These are phyloP conservation scores for Amphiprion percula DNA, from an alignment of 2,113 vertebrate species.

Conservation along the genomic window DNA sequence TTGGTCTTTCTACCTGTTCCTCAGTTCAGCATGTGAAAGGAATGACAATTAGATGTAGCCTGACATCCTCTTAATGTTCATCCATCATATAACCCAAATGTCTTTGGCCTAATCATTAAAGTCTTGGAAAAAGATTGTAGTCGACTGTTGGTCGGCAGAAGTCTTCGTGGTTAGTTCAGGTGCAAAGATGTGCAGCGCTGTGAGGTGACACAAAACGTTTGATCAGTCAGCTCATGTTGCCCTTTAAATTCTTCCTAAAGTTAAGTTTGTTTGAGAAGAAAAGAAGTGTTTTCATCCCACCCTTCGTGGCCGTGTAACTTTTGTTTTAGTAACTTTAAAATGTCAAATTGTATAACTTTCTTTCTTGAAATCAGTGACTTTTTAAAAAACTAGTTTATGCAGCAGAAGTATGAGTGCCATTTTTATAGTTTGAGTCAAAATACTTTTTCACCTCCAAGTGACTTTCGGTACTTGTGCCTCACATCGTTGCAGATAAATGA, in stretches of 20 bases:
- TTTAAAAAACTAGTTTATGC: neutral
- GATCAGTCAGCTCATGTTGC: conserved; percentile 21
- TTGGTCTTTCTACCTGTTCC: conserved; percentile 21
- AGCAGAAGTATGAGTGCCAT: neutral
- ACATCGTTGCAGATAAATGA: conserved; percentile 12
- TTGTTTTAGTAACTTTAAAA: neutral
- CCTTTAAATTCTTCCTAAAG: conserved; percentile 11
- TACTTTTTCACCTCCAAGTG: neutral
- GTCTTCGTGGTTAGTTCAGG: conserved; percentile 26
- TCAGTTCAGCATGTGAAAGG: conserved; percentile 44
- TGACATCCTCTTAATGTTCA: conserved; percentile 43
- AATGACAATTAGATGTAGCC: conserved; percentile 26
- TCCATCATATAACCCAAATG: conserved; percentile 27
- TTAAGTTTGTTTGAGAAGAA: conserved; percentile 18
- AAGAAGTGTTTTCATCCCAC: conserved; percentile 11
- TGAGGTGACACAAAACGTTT: conserved; percentile 32
- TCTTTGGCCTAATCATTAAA: conserved; percentile 30
- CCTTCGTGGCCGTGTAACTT: neutral
- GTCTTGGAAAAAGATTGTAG: conserved; percentile 10
- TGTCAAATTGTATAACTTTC: neutral
- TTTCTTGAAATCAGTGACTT: neutral
- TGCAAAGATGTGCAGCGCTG: conserved; percentile 32
- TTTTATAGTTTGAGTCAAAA: neutral
- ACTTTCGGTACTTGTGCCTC: conserved; percentile 11
- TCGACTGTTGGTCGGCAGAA: conserved; percentile 6